Evolutionary conservation across 64 coral and sea anemone species (phyloP).

Genomic region (Dendronephthya gigantea): DNA sequence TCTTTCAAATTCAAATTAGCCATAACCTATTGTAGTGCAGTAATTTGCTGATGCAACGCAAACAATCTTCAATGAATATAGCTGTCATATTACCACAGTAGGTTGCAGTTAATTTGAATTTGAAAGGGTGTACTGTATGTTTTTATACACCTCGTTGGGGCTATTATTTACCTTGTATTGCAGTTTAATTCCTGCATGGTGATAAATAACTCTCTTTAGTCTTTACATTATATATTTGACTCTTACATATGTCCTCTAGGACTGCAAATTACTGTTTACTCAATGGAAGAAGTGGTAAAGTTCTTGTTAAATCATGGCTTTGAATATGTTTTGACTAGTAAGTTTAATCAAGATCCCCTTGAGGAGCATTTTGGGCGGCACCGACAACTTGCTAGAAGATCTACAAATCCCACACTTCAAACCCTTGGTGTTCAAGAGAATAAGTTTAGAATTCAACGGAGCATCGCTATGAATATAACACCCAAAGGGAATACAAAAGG

Average conservation of each 20-base stretch:
- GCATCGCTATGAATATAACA: background rate
- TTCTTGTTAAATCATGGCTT: background rate
- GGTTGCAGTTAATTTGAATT: no score
- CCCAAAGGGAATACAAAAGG: background rate
- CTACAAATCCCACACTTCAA: background rate
- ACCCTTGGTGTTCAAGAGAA: background rate
- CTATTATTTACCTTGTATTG: background rate
- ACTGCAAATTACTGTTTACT: background rate
- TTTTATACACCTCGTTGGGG: background rate
- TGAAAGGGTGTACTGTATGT: background rate
- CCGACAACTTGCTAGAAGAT: background rate
- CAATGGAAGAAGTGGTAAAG: background rate
- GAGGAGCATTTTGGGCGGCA: constrained; percentile 10
- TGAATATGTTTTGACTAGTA: constrained; percentile 5
- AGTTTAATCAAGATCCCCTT: constrained; percentile 1
- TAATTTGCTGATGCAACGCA: no score
- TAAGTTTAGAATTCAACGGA: background rate
- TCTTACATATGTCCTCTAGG: background rate
- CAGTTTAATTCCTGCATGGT: background rate
- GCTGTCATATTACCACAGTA: no score
- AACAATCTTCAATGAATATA: no score
- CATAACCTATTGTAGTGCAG: no score
- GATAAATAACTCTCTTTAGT: background rate
- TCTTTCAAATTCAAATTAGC: no score
- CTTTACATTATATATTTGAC: background rate